Percentiles rank a stretch among this genome's conserved stretches.
Conservation (phyloP, 2,797 vertebrate species). For the Echeneis naucrates region DNA sequence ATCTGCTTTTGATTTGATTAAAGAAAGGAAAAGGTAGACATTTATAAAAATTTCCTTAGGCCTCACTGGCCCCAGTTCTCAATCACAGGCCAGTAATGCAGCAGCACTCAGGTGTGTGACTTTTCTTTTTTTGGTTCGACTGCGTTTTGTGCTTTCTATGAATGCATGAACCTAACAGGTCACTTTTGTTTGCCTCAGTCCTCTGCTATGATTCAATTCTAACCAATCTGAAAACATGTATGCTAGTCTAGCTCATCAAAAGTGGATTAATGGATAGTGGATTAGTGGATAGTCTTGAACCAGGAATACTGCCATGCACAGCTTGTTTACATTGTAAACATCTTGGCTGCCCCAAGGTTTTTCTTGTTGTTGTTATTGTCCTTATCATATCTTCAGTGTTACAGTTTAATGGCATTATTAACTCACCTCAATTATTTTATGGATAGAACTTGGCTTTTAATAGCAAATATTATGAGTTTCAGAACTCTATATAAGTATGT, state of each 20-base stretch:
- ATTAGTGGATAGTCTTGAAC: neutral
- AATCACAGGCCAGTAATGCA: neutral
- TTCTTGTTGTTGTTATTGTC: no score
- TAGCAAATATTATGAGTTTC: neutral
- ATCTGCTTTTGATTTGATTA: neutral
- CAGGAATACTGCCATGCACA: neutral
- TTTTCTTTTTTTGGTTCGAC: neutral
- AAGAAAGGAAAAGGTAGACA: neutral
- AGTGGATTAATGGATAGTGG: slow-evolving; percentile 6
- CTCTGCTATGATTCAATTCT: neutral
- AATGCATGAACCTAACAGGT: neutral
- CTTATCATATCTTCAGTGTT: neutral
- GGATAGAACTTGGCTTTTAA: neutral
- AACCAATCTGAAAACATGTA: neutral
- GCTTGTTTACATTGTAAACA: neutral
- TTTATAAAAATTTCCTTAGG: neutral
- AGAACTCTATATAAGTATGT: neutral
- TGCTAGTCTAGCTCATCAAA: neutral
- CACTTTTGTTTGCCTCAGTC: neutral
- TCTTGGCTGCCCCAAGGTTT: no score
- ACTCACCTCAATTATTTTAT: neutral
- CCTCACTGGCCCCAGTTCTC: no score
- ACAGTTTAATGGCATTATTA: no score
- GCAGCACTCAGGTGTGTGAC: neutral
- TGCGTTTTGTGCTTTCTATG: neutral